Evolutionary conservation across 2,113 vertebrate species (phyloP), one percentile per base, ranked within the genome.

Genomic region (Plectropomus leopardus): DNA sequence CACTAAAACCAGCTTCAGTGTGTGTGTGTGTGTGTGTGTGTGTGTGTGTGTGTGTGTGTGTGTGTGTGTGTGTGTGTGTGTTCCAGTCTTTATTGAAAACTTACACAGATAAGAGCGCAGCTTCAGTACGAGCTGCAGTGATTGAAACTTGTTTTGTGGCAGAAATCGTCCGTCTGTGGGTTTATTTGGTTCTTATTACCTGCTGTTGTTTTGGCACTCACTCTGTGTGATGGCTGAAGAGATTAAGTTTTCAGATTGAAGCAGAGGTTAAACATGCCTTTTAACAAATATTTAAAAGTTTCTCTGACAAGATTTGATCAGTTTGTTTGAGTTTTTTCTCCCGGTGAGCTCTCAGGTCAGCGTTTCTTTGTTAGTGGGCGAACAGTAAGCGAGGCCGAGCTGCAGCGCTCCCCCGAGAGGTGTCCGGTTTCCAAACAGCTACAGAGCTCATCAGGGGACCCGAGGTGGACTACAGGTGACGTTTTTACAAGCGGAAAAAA

Each of bases 371-470:
- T 6, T 32, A 8, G 47, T 10, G 26, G 42, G 57, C 3, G 13
- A 78, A 63, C 60, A 1, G 23, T 63, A 26, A 76, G 81, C n/a
- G 4, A 45, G 68, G 76, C 42, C 3, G 60, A 55, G 72, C 53
- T 24, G 59, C 30, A 19, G 60, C 14, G 19, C 55, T 85, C 64
- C 51, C 42, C 21, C 1, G 66, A 65, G 68, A 68, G 66, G 79
- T 59, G 50, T 86, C 6, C 23, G 57, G 79, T 86, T 91, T 84
- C 88, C 80, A 72, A 74, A 79, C 53, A 76, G 63, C 76, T 69
- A 4, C 73, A 70, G 51, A 71, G 54, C 55, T 80, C 42, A 57
- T 72, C 28, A 4, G 24, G 66, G 58, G 55, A 68, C 21, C 67
- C 1, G 19, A 80, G 78, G 61, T 76, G 40, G 83, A 76, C 78